Evolutionary conservation across 1,140 invertebrate genomes (phyloP), one percentile per base, ranked within the genome.

Genomic region (Meloidogyne exigua): DNA sequence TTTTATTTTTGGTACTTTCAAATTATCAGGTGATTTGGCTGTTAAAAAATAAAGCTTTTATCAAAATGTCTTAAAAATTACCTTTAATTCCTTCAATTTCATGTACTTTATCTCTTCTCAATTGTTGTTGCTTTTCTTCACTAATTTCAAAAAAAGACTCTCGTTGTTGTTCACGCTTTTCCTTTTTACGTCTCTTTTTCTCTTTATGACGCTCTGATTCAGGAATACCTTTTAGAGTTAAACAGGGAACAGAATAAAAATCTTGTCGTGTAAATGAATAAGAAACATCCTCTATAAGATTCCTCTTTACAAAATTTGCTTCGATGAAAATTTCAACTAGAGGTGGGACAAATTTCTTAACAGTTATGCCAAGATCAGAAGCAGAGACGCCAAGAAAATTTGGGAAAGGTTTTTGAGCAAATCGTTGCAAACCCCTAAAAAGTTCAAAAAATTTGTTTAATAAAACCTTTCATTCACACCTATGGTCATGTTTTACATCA

Each of bases 131-230:
- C n/a, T 73, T 73, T 25, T 26, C 49, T 57, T 57, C 49, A n/a
- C 21, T n/a, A n/a, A 57, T n/a, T 21, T 21, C 49, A 18, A n/a
- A 7, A n/a, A 7, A n/a, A n/a, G n/a, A 18, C 2, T n/a, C 7
- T n/a, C n/a, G 49, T 1, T 57, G 49, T n/a, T 57, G 49, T n/a
- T 57, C 72, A 21, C 72, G 72, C 39, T 65, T 73, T 73, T 73
- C 57, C 23, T 73, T 73, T 28, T 73, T 73, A 23, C 26, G 42
- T 21, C 65, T 39, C 44, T 65, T 73, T 65, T 73, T 13, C 13
- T 25, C 36, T 13, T 73, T 57, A 73, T 66, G 23, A 15, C 69
- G 57, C 7, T 73, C 57, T 26, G 62, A 42, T 15, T 32, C 57
- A 4, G 57, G 23, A 10, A 32, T 23, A 62, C 57, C 72, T 28